These are phyloP conservation scores for Lasioglossum malachurum DNA, from an alignment of 2,888 invertebrate genomes.

Conservation along the genomic window DNA sequence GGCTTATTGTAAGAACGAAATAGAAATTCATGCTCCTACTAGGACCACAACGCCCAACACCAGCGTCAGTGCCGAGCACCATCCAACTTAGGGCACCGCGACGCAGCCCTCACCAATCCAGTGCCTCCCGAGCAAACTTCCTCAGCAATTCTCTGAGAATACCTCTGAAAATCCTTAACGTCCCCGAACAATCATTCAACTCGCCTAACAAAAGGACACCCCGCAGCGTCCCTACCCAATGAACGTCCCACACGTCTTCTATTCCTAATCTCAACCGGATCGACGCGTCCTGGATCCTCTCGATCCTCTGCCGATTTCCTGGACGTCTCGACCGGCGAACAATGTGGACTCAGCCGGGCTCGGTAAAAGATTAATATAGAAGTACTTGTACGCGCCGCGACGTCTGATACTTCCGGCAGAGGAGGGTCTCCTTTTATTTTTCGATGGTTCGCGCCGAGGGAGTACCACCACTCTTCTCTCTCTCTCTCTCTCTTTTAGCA, in stretches of 20 bases:
- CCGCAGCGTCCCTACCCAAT: neutral
- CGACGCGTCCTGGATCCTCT: neutral
- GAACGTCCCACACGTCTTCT: neutral
- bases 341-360: conserved; percentile 33
- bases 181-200: neutral
- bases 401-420: conserved; percentile 70
- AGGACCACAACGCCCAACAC: no score
- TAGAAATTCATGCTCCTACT: no score
- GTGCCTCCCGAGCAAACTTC: neutral
- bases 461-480: conserved; percentile 30
- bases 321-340: conserved; percentile 11
- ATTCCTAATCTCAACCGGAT: neutral
- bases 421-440: conserved; percentile 52
- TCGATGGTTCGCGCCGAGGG: conserved; percentile 46
- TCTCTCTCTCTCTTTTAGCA: conserved; percentile 42
- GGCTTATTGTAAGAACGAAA: no score
- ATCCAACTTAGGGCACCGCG: neutral
- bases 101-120: neutral
- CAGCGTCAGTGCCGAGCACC: no score
- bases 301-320: neutral
- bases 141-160: neutral
- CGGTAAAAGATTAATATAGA: conserved; percentile 63
- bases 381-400: conserved; percentile 49
- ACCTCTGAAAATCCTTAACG: neutral
- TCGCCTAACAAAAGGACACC: neutral